Evolutionary conservation across 2,113 vertebrate genomes (phyloP), one percentile per base, ranked within the genome.

Genomic region (Gyps fulvus): DNA sequence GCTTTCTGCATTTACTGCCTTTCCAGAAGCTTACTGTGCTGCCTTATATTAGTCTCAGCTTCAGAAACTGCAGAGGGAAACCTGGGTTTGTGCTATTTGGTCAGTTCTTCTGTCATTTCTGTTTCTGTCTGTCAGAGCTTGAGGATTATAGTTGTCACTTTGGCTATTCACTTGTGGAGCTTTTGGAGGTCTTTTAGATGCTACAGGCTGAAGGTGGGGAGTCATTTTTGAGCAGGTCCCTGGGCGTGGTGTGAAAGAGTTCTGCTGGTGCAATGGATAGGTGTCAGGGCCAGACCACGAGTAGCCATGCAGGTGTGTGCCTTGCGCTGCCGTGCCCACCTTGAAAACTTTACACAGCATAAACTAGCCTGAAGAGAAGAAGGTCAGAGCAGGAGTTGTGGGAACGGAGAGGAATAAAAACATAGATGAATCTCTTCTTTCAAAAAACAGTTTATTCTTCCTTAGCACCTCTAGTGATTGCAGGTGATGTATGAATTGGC

Each of bases 291-390:
- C 42, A 42, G 36, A 61, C 5, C 6, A 40, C 42, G 9, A 38
- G 16, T 36, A 66, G 32, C 77, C 6, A 1, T 29, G 47, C 14
- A 63, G 36, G 11, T 38, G 10, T 50, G 42, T 16, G 15, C 22
- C 9, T 50, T 45, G 17, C 0, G 1, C 29, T 84, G 16, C 22
- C 2, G 4, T 26, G 18, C 7, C 29, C 32, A 34, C 7, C 16
- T 40, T 69, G 38, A 26, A 36, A 77, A 27, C 40, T 32, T 83
- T 0, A 32, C 21, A 8, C 6, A 52, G 2, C 5, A 6, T 29
- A 5, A 66, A 16, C 9, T 45, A 4, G 8, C 26, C 26, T 57
- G 29, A 73, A 83, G 54, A 78, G 43, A 82, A 38, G 29, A 29
- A 20, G 3, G 11, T 26, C 50, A 43, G 49, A 87, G 16, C 36